Evolutionary conservation across 1,140 invertebrate species (phyloP), one percentile per base, ranked within the genome.

Genomic region (Steinernema khuongi): DNA sequence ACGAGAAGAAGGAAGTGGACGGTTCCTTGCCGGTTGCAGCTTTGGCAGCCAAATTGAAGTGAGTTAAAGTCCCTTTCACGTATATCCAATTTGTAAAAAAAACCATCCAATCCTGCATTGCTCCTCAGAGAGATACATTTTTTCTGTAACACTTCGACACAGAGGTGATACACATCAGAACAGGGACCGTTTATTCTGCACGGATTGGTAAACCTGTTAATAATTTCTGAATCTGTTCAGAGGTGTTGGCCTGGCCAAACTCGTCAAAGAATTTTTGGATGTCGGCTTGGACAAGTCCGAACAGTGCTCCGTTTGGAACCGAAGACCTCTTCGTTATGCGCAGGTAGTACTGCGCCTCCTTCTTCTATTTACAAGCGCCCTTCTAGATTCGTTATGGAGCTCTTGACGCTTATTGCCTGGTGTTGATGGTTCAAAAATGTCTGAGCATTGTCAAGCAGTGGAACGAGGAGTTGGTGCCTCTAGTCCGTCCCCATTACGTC

Each of bases 301-400:
- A 60, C 50, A 60, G 50, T 60, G 50, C 50, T 60, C 50, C 7
- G 50, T 60, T 4, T 60, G 50, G 50, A 22, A 60, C 26, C 11
- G 50, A 4, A 7, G 50, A 14, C 50, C 50, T 14, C 19, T 60
- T 14, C 50, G 50, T 60, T n/a, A 14, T n/a, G 50, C 50, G 4
- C 50, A 60, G 19, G 50, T 60, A 60, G 36, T 7, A 41, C 7
- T 11, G n/a, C n/a, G n/a, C 7, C 50, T n/a, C 19, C 4, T 60
- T 4, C 4, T 60, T 60, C 26, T 41, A 41, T 41, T 60, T 60
- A 60, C 4, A 7, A n/a, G 22, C 4, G 14, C 26, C 26, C 14
- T 26, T 60, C 2, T 22, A 60, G 50, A 60, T 60, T 60, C 50
- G 50, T 22, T 60, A 60, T 60, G 50, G 50, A 2, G 50, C 50